Conservation (phyloP, 2,888 invertebrate genomes). For the Stomorhina lunata region DNA sequence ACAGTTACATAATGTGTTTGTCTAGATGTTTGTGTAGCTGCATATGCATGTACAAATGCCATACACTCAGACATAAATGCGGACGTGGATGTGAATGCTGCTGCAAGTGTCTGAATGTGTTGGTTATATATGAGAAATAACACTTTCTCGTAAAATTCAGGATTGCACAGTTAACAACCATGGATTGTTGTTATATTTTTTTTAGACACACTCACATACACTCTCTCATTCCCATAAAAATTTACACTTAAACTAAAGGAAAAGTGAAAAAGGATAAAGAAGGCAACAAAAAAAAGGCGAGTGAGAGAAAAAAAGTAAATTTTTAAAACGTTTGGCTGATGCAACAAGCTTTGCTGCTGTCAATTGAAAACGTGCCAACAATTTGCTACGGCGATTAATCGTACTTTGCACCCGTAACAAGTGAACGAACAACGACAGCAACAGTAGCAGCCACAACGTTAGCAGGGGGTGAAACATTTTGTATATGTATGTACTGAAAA, state of each 20-base stretch:
- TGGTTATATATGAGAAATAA: conserved; percentile 25
- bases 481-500: conserved; percentile 30
- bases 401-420: conserved; percentile 66
- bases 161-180: conserved; percentile 58
- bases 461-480: not conserved
- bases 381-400: conserved; percentile 79
- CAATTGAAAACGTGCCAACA: conserved; percentile 80
- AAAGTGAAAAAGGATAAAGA: not conserved
- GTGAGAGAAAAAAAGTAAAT: conserved; percentile 44
- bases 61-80: not conserved
- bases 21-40: not conserved
- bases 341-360: conserved; percentile 70
- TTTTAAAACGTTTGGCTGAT: conserved; percentile 62
- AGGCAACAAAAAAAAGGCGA: not conserved
- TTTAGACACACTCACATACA: not conserved
- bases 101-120: conserved; percentile 3
- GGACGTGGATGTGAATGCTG: not conserved
- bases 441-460: conserved; percentile 9
- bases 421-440: conserved; percentile 9
- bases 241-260: not conserved
- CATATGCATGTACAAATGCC: not conserved
- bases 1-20: not conserved
- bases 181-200: conserved; percentile 12
- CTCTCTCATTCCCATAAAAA: not conserved
- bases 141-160: conserved; percentile 37